These are phyloP conservation scores for Eupeodes latifasciatus DNA, from an alignment of 2,888 invertebrate species.

Conservation along the genomic window DNA sequence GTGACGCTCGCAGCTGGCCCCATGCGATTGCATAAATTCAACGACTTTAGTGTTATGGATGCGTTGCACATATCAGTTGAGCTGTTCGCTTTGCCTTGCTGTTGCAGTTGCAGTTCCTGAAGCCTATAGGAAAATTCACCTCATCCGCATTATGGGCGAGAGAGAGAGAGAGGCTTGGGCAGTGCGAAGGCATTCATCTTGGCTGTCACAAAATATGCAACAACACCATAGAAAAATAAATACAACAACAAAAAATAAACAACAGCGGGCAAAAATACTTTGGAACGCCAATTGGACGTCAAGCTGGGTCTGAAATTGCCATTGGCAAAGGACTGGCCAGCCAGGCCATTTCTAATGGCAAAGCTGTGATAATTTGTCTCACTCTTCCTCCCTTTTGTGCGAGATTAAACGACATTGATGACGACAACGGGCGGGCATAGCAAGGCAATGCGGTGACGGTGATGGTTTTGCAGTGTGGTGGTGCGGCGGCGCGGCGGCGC, in stretches of 20 bases:
- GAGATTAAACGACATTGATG: constrained; percentile 39
- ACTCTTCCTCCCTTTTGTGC: constrained; percentile 23
- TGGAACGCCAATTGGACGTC: constrained; percentile 62
- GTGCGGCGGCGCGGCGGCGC: not conserved
- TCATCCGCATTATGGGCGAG: not conserved
- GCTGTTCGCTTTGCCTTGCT: too few species aligned
- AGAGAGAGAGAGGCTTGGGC: constrained; percentile 24
- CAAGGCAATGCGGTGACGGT: not conserved
- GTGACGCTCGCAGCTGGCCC: constrained; percentile 55
- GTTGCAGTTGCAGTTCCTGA: not conserved
- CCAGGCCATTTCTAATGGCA: constrained; percentile 66
- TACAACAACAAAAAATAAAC: constrained; percentile 20
- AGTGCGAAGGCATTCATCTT: constrained; percentile 74
- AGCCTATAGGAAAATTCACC: constrained; percentile 34
- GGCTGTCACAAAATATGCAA: constrained; percentile 58
- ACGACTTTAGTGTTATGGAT: constrained; percentile 59
- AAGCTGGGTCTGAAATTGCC: constrained; percentile 73
- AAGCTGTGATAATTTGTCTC: constrained; percentile 64
- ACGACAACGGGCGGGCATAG: constrained; percentile 35
- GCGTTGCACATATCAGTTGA: constrained; percentile 49
- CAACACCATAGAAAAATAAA: constrained; percentile 3
- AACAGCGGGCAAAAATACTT: constrained; percentile 49
- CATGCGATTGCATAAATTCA: constrained; percentile 64
- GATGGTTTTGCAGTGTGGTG: not conserved
- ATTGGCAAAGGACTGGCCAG: constrained; percentile 62